phyloP scores from a whole-genome alignment of 2,797 vertebrate genomes.

The Gymnodraco acuticeps region DNA sequence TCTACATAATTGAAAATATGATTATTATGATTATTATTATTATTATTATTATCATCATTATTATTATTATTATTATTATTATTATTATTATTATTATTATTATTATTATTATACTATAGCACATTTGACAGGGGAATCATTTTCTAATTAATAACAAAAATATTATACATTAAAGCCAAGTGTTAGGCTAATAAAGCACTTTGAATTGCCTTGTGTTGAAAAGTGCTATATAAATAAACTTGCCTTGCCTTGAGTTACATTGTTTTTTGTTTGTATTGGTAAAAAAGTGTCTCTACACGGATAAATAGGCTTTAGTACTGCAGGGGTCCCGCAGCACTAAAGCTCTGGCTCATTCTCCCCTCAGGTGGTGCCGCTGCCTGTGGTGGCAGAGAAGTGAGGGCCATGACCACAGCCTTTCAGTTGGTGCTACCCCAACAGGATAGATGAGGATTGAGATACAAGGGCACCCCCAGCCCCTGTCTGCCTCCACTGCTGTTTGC shows the following conservation, averaged over 20 bases:
- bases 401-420: constrained; percentile 85
- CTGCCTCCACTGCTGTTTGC: constrained; percentile 61
- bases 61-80: no score
- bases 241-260: no score
- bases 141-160: not conserved
- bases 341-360: constrained; percentile 52
- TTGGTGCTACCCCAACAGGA: constrained; percentile 79
- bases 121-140: not conserved
- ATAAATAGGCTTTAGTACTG: constrained; percentile 45
- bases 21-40: no score
- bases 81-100: no score
- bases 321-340: constrained; percentile 53
- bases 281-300: constrained; percentile 30
- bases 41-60: no score
- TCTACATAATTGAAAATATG: not conserved
- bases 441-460: constrained; percentile 80
- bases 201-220: no score
- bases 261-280: constrained; percentile 18
- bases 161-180: not conserved
- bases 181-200: no score
- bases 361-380: constrained; percentile 82
- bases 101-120: no score
- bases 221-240: no score
- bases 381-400: constrained; percentile 66
- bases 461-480: constrained; percentile 72